Evolutionary conservation across 2,797 vertebrate species (phyloP).

Genomic region (Characodon lateralis): DNA sequence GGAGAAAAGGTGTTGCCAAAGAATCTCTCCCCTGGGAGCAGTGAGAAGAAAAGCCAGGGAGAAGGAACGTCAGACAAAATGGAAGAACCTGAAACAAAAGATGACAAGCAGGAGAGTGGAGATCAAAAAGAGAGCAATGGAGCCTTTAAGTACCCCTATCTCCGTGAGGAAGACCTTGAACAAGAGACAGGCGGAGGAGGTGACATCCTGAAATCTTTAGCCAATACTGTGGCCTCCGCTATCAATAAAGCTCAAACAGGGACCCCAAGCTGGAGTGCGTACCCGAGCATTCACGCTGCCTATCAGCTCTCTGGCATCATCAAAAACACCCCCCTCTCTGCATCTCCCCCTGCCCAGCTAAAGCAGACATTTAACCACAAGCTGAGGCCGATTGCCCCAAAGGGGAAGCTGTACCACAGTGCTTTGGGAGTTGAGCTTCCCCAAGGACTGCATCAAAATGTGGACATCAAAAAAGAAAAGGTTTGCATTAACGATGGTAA

Average conservation of each 20-base stretch:
- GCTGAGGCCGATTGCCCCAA: slow-evolving; percentile 94
- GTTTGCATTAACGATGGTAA: slow-evolving; percentile 81
- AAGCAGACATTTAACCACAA: slow-evolving; percentile 92
- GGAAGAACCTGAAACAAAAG: slow-evolving; percentile 85
- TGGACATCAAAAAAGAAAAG: slow-evolving; percentile 92
- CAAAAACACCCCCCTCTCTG: slow-evolving; percentile 86
- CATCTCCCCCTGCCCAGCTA: slow-evolving; percentile 89
- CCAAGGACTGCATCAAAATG: slow-evolving; percentile 83
- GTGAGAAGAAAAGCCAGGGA: slow-evolving; percentile 82
- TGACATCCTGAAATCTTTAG: slow-evolving; percentile 97
- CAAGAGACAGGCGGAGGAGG: slow-evolving; percentile 93
- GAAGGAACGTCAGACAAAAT: slow-evolving; percentile 85
- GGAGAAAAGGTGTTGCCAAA: slow-evolving; percentile 84
- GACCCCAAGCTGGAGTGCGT: slow-evolving; percentile 98
- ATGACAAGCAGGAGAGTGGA: slow-evolving; percentile 85
- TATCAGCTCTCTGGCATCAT: slow-evolving; percentile 96
- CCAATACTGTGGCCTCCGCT: slow-evolving; percentile 97
- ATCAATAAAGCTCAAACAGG: slow-evolving; percentile 99
- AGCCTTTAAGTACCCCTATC: slow-evolving; percentile 93
- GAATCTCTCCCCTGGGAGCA: slow-evolving; percentile 72
- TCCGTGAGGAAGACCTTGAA: slow-evolving; percentile 97
- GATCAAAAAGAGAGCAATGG: slow-evolving; percentile 88
- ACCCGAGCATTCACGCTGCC: slow-evolving; percentile 97
- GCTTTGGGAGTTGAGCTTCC: slow-evolving; percentile 78
- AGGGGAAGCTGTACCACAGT: slow-evolving; percentile 86